These are phyloP conservation scores for Tetranychus truncatus DNA, from an alignment of 2,888 invertebrate species.

Conservation along the genomic window DNA sequence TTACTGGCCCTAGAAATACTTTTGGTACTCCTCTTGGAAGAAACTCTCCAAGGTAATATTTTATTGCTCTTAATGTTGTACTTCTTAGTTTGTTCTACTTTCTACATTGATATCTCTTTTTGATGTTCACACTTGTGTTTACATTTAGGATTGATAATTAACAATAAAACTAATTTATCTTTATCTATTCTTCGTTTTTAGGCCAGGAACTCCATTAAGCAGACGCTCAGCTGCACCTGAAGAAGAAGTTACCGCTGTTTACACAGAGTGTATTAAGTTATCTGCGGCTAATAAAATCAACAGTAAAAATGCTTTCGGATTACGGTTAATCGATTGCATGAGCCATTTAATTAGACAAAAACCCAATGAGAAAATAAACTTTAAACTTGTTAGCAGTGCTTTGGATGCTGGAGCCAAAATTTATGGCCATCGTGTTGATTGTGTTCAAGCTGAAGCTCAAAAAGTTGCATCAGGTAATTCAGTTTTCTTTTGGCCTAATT, in stretches of 20 bases:
- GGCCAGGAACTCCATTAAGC: neutral
- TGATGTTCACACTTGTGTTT: too few relatives aligned
- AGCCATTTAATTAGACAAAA: constrained; percentile 43
- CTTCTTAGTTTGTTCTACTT: too few relatives aligned
- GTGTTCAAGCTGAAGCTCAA: constrained; percentile 48
- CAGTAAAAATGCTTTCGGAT: constrained; percentile 67
- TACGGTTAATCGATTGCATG: constrained; percentile 70
- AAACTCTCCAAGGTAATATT: too few relatives aligned
- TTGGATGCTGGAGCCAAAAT: constrained; percentile 74
- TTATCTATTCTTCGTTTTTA: neutral
- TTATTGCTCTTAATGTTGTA: too few relatives aligned
- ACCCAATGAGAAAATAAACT: constrained; percentile 47
- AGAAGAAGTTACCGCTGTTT: constrained; percentile 27
- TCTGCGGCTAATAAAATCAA: constrained; percentile 55
- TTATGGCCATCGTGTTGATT: constrained; percentile 68
- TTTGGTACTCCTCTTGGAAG: too few relatives aligned
- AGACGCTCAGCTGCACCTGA: neutral
- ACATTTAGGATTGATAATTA: too few relatives aligned
- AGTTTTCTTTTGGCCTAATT: neutral
- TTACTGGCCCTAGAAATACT: too few relatives aligned
- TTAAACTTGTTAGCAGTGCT: constrained; percentile 44
- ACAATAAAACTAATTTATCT: too few relatives aligned
- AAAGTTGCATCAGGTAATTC: constrained; percentile 15
- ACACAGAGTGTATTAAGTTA: constrained; percentile 55
- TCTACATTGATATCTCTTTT: too few relatives aligned